Evolutionary conservation across 2,113 vertebrate species (phyloP).

Genomic region (Felis chaus): DNA sequence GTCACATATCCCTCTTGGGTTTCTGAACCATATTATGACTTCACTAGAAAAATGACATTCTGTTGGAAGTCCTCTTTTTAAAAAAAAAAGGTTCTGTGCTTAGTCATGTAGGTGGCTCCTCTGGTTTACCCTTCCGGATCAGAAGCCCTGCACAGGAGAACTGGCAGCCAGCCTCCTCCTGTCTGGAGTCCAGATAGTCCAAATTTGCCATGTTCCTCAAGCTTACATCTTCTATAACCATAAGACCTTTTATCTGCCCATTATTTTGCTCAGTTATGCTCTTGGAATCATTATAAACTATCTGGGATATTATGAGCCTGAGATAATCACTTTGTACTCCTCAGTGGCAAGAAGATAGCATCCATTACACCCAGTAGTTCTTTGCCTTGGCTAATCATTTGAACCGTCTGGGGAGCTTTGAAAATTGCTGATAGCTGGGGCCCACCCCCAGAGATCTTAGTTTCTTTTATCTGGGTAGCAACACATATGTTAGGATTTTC

Average conservation of each 20-base stretch:
- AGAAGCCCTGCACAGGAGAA: neutral
- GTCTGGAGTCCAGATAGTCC: neutral
- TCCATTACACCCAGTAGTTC: neutral
- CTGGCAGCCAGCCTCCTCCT: neutral
- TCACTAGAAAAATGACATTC: neutral
- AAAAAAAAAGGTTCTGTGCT: neutral
- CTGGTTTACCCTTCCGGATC: neutral
- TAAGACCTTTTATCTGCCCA: neutral
- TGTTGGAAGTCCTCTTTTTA: slow-evolving; percentile 23
- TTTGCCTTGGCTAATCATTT: neutral
- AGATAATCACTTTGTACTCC: neutral
- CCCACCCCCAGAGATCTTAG: neutral
- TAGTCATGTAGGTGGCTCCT: neutral
- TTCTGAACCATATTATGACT: neutral
- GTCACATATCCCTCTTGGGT: neutral
- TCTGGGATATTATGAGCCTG: neutral
- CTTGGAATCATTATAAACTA: neutral
- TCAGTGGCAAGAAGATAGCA: neutral
- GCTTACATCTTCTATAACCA: neutral
- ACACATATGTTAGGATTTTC: neutral
- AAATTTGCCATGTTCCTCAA: neutral
- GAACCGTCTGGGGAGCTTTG: neutral
- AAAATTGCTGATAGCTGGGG: neutral
- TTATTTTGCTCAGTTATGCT: neutral
- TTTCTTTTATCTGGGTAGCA: slow-evolving; percentile 15